A percentile compares a stretch with the other conserved stretches of the same genome.
These are phyloP conservation scores for Chamaea fasciata DNA, from an alignment of 2,113 vertebrate genomes.

Conservation along the genomic window DNA sequence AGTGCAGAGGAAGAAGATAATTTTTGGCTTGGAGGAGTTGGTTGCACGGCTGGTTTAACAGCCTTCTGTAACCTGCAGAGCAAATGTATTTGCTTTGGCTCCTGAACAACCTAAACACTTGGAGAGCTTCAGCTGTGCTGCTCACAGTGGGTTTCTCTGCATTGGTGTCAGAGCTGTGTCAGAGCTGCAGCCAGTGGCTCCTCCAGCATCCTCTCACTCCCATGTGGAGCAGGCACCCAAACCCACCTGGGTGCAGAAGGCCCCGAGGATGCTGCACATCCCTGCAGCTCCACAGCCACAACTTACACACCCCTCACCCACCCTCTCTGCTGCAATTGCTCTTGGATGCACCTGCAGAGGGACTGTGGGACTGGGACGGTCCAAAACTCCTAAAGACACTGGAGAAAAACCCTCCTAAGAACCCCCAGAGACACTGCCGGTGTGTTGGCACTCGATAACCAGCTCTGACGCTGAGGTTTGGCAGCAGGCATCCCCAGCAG, in stretches of 20 bases:
- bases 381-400: background rate
- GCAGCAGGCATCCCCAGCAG: background rate
- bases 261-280: fast-evolving
- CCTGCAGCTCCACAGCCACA: background rate
- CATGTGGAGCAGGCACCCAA: background rate
- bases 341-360: background rate
- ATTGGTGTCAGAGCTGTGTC: background rate
- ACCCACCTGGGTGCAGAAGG: background rate
- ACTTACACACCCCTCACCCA: background rate
- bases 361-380: background rate
- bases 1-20: background rate
- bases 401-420: background rate
- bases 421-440: background rate
- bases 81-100: constrained; percentile 52
- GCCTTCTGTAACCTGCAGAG: constrained; percentile 45
- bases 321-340: background rate
- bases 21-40: background rate
- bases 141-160: background rate
- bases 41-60: constrained; percentile 29
- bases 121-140: background rate
- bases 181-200: background rate
- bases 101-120: background rate
- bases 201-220: background rate
- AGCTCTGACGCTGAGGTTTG: background rate
- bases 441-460: fast-evolving